Conservation (phyloP, 1,140 invertebrate genomes). For the Laupala kohalensis region DNA sequence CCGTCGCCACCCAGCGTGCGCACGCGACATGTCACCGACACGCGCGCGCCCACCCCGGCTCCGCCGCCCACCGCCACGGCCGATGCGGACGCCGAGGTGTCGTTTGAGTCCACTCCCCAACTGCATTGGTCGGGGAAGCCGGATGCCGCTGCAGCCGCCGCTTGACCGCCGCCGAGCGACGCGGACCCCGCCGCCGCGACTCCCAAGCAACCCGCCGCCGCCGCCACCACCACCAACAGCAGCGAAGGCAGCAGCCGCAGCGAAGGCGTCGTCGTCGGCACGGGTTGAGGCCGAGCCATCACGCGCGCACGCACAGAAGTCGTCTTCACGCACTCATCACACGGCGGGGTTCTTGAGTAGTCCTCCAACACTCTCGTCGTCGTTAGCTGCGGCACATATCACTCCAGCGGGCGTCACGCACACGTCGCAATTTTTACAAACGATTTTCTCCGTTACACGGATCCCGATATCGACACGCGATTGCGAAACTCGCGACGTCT, state of each 20-base stretch:
- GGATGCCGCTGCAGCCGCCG: too few relatives aligned
- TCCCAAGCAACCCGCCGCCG: too few relatives aligned
- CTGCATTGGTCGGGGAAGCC: neutral
- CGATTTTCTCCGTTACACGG: neutral
- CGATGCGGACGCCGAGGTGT: neutral
- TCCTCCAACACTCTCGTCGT: neutral
- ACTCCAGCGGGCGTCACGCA: neutral
- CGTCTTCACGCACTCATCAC: neutral
- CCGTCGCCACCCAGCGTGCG: constrained; percentile 54
- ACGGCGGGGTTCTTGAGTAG: too few relatives aligned
- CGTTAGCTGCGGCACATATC: neutral
- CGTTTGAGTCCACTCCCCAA: too few relatives aligned
- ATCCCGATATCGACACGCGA: neutral
- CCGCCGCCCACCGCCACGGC: neutral
- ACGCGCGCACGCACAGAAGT: neutral
- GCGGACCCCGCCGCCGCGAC: too few relatives aligned
- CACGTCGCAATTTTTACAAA: neutral
- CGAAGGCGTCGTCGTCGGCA: too few relatives aligned
- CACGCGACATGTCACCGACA: constrained; percentile 36
- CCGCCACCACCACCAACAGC: too few relatives aligned
- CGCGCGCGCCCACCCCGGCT: neutral
- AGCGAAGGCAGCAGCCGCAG: too few relatives aligned
- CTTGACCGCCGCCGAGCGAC: neutral
- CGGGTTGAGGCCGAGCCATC: too few relatives aligned
- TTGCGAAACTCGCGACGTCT: neutral